Evolutionary conservation across 2,113 vertebrate genomes (phyloP).

Genomic region (Xiphophorus hellerii): DNA sequence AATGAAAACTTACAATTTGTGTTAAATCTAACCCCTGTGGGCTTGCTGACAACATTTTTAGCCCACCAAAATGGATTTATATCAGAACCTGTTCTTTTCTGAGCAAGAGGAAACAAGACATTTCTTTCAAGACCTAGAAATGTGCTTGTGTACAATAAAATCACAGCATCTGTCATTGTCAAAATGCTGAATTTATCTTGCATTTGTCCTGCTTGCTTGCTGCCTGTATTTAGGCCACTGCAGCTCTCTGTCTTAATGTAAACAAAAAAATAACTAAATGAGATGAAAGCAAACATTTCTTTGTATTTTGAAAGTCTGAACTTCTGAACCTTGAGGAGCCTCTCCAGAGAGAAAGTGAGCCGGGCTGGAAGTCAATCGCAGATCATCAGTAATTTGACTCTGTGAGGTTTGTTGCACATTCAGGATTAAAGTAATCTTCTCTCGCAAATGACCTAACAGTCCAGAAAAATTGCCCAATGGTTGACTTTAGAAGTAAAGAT

Average conservation of each 20-base stretch:
- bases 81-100: too few species aligned
- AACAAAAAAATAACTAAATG: slow-evolving; percentile 40
- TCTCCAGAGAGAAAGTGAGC: slow-evolving; percentile 3
- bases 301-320: slow-evolving; percentile 30
- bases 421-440: slow-evolving; percentile 61
- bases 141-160: too few species aligned
- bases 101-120: too few species aligned
- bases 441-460: slow-evolving; percentile 26
- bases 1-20: too few species aligned
- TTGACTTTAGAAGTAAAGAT: slow-evolving; percentile 9
- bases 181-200: too few species aligned
- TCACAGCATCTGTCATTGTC: too few species aligned
- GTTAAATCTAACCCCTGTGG: too few species aligned
- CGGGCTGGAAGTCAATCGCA: slow-evolving; percentile 5
- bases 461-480: slow-evolving; percentile 14
- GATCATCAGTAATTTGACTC: slow-evolving; percentile 53
- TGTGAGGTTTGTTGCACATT: slow-evolving; percentile 54
- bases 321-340: slow-evolving; percentile 2
- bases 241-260: slow-evolving; percentile 20
- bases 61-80: too few species aligned
- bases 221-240: slow-evolving; percentile 18
- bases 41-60: too few species aligned
- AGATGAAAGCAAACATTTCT: slow-evolving; percentile 42
- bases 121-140: too few species aligned
- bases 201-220: too few species aligned